phyloP scores from a whole-genome alignment of 2,888 invertebrate genomes.

The Polyploca ridens region DNA sequence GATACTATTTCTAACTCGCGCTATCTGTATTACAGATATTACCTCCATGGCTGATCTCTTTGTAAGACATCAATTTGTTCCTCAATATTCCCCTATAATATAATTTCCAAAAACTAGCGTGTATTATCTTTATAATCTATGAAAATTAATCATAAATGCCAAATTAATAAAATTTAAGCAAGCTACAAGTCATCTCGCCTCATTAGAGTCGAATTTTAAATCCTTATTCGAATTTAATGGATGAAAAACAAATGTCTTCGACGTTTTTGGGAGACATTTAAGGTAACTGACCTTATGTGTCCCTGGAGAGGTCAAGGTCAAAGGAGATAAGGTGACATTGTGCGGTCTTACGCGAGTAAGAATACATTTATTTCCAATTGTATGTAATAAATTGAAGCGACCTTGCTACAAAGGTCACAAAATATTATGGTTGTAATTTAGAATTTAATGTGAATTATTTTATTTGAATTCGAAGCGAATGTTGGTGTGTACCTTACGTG shows the following conservation, averaged over 20 bases:
- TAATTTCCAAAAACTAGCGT: too few relatives aligned
- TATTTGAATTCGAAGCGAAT: slow-evolving; percentile 1
- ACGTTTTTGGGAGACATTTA: background rate
- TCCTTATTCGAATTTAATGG: background rate
- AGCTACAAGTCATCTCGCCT: background rate
- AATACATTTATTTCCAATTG: background rate
- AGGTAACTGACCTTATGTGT: background rate
- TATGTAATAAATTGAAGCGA: background rate
- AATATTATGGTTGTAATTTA: slow-evolving; percentile 5
- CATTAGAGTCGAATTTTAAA: slow-evolving; percentile 9
- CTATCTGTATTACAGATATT: too few relatives aligned
- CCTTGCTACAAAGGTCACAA: background rate
- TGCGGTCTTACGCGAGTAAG: background rate
- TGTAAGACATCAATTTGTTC: too few relatives aligned
- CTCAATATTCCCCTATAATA: too few relatives aligned
- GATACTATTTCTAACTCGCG: too few relatives aligned
- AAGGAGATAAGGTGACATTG: background rate
- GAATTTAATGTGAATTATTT: background rate
- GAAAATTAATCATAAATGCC: background rate
- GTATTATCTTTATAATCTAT: too few relatives aligned
- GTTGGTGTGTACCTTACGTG: background rate
- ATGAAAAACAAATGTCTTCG: background rate
- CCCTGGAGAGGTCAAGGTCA: background rate
- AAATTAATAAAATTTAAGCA: background rate
- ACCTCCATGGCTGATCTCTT: too few relatives aligned